Conservation (phyloP, 1,140 invertebrate genomes). For the Orussus abietinus region DNA sequence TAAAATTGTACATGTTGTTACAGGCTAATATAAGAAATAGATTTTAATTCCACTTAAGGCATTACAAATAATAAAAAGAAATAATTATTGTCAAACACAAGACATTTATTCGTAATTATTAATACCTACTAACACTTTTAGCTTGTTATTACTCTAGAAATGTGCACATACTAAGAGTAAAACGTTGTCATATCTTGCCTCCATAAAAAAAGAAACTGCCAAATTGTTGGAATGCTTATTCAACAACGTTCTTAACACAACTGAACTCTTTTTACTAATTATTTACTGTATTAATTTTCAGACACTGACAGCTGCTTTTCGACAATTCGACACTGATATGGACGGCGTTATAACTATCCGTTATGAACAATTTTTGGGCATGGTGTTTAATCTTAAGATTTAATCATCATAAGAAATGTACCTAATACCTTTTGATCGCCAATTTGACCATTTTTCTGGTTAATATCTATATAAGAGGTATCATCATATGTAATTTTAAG, state of each 20-base stretch:
- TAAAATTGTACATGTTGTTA: too few relatives aligned
- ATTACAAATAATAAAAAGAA: neutral
- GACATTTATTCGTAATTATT: too few relatives aligned
- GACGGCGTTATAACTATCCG: constrained; percentile 95
- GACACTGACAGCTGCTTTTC: constrained; percentile 87
- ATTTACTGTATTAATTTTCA: constrained; percentile 57
- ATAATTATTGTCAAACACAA: neutral
- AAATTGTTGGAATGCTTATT: neutral
- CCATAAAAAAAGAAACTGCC: too few relatives aligned
- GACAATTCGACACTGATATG: constrained; percentile 85
- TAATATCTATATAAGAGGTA: neutral
- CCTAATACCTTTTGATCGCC: neutral
- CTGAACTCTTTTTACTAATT: constrained; percentile 13
- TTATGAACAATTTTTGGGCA: constrained; percentile 94
- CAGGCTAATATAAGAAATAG: too few relatives aligned
- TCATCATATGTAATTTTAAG: neutral
- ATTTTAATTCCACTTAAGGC: neutral
- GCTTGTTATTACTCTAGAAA: too few relatives aligned
- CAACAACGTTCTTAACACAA: constrained; percentile 3
- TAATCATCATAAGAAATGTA: constrained; percentile 45
- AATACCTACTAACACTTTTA: too few relatives aligned
- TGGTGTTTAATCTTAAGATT: constrained; percentile 92
- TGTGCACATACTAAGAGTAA: too few relatives aligned
- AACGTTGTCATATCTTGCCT: too few relatives aligned
- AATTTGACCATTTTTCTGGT: neutral